A percentile compares a stretch with the other conserved stretches of the same genome.
These are phyloP conservation scores for Leucophora obtusa DNA, from an alignment of 2,888 invertebrate species.

Conservation along the genomic window DNA sequence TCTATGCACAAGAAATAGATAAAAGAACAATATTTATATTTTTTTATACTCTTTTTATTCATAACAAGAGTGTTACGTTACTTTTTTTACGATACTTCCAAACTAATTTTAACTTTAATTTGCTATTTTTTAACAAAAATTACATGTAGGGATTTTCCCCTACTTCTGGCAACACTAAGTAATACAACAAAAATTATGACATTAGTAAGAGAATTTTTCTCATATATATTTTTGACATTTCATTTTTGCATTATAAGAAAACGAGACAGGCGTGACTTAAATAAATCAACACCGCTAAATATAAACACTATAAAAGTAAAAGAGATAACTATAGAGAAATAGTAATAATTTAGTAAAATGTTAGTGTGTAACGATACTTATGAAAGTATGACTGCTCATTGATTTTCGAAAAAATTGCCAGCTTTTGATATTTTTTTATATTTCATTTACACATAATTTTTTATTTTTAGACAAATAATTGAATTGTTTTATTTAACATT, in stretches of 20 bases:
- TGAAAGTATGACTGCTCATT: slow-evolving; percentile 68
- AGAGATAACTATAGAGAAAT: slow-evolving; percentile 51
- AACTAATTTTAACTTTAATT: too few species aligned
- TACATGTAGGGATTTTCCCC: too few species aligned
- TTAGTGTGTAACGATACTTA: slow-evolving; percentile 41
- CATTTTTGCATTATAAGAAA: slow-evolving; percentile 42
- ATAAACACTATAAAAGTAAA: slow-evolving; percentile 28
- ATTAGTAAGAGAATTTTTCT: background rate
- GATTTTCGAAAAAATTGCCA: slow-evolving; percentile 69
- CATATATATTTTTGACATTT: slow-evolving; percentile 58
- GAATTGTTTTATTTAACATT: background rate
- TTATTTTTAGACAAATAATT: slow-evolving; percentile 1
- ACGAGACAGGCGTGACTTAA: slow-evolving; percentile 59
- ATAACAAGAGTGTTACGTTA: too few species aligned
- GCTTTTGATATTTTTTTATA: slow-evolving; percentile 29
- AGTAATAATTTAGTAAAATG: slow-evolving; percentile 25
- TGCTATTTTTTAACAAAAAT: too few species aligned
- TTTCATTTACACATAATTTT: slow-evolving; percentile 9
- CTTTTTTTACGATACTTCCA: too few species aligned
- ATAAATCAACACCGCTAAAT: slow-evolving; percentile 39
- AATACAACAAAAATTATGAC: slow-evolving; percentile 2
- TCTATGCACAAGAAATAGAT: too few species aligned
- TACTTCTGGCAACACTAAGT: too few species aligned
- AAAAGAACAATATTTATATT: too few species aligned
- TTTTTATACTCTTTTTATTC: too few species aligned